Base-by-base conservation (phyloP, 2,888 invertebrate species). In the Petrolisthes cinctipes region DNA sequence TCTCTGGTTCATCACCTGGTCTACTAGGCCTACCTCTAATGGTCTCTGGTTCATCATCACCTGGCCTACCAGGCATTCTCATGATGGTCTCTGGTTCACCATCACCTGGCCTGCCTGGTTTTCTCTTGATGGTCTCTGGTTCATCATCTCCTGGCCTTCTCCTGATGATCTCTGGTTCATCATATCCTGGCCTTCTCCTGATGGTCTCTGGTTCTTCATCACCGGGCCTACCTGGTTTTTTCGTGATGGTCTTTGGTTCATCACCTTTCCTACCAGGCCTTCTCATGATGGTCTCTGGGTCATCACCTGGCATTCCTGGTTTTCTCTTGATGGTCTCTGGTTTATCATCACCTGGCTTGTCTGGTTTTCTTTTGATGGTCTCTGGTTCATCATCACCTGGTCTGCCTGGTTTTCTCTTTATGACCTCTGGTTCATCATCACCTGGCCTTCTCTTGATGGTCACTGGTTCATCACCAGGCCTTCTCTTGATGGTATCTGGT, bases 271-370 rank as follows among this genome's bases (percentile, higher is more conserved):
- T 76, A 23, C 53, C 78, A 54, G 75, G 61, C 56, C 23, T 76
- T 20, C 20, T 66, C 37, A 14, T 84, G 2, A 37, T 54, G n/a
- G 53, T 11, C 57, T n/a, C 76, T 57, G 84, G 84, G 71, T 85
- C 71, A 61, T 11, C 83, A 91, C 91, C 88, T 82, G 88, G 83
- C 37, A 71, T n/a, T 5, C 83, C 51, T 68, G 82, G 80, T 9
- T 20, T 80, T 57, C 75, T 53, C 57, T 57, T 82, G 17, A 82
- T 68, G 71, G 82, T 54, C 88, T 88, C 73, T 91, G 91, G 83
- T 91, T 91, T 88, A 37, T 56, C 75, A 51, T 78, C 51, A 4
- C 76, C 84, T 20, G 84, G 4, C n/a, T 56, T 23, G 6, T 7
- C 20, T 17, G 71, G 71, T 71, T 20, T 71, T 20, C 71, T 71